Conservation (phyloP, 2,113 vertebrate species). For the Crotophaga sulcirostris region DNA sequence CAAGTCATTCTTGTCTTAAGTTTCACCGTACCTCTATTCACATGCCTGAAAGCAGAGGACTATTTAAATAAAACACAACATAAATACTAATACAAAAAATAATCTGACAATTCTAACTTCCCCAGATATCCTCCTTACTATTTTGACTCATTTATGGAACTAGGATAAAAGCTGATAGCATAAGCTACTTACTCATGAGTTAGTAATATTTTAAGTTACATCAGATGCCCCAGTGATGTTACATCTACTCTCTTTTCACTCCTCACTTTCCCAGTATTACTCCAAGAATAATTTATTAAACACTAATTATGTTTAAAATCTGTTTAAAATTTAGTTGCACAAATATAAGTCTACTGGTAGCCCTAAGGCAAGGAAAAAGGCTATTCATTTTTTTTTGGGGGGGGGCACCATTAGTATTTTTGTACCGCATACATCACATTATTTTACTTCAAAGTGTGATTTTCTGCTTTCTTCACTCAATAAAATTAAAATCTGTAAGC, state of each 20-base stretch:
- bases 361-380: not conserved
- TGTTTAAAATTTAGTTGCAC: not conserved
- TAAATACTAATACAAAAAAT: not conserved
- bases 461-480: not conserved
- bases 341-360: not conserved
- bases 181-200: not conserved
- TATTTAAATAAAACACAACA: not conserved
- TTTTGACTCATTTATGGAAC: not conserved
- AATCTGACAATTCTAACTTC: not conserved
- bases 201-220: not conserved
- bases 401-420: not conserved
- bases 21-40: not conserved
- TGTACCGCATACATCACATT: rapidly evolving
- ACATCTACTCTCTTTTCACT: not conserved
- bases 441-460: not conserved
- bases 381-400: not conserved
- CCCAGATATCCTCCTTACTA: not conserved
- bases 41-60: not conserved
- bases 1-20: not conserved
- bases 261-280: not conserved
- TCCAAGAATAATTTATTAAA: not conserved
- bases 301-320: not conserved
- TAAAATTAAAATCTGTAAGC: not conserved
- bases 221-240: not conserved
- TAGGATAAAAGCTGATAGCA: not conserved